Conservation (phyloP, 2,888 invertebrate genomes). For the Troilus luridus region DNA sequence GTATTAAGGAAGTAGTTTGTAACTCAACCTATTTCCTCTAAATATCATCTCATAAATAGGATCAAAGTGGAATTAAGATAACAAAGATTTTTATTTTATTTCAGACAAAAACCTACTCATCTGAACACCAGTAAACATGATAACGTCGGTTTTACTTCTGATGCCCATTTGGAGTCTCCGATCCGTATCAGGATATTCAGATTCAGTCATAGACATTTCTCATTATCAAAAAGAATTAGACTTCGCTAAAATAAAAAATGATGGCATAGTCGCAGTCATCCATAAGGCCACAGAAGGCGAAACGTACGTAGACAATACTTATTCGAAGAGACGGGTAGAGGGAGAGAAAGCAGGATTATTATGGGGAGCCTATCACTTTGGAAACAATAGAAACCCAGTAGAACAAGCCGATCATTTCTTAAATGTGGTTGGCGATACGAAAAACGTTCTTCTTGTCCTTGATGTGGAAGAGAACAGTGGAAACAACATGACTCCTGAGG, state of each 20-base stretch:
- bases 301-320: constrained; percentile 58
- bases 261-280: constrained; percentile 63
- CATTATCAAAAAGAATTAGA: constrained; percentile 59
- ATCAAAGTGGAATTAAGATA: background rate
- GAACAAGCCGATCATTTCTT: constrained; percentile 63
- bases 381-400: constrained; percentile 59
- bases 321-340: constrained; percentile 57
- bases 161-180: background rate
- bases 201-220: constrained; percentile 63
- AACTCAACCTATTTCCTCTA: background rate
- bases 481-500: constrained; percentile 60
- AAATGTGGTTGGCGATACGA: constrained; percentile 59
- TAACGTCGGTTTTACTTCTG: background rate
- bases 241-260: constrained; percentile 59
- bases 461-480: constrained; percentile 62
- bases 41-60: background rate
- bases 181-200: constrained; percentile 55
- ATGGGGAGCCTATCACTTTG: constrained; percentile 65
- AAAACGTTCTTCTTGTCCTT: constrained; percentile 61
- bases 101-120: background rate
- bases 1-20: background rate
- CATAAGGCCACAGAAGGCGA: constrained; percentile 64
- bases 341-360: constrained; percentile 61
- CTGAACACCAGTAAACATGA: background rate
- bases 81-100: background rate